phyloP scores from a whole-genome alignment of 2,797 vertebrate genomes.

The Champsocephalus esox region DNA sequence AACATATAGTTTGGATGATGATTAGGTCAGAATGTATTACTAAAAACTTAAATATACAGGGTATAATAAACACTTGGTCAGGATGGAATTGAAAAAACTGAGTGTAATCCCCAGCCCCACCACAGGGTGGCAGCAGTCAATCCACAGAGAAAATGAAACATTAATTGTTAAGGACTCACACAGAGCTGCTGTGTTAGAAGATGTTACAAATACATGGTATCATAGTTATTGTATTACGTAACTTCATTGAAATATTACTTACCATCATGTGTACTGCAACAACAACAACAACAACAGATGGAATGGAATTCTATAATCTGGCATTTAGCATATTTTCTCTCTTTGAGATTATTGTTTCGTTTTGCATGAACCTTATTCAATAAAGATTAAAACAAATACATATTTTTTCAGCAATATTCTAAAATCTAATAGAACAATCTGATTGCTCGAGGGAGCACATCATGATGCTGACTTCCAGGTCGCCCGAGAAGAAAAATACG shows the following conservation, averaged over 20 bases:
- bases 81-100: neutral
- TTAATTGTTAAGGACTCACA: neutral
- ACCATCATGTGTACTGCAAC: neutral
- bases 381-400: too few species aligned
- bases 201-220: neutral
- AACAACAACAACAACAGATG: too few species aligned
- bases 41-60: neutral
- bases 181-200: neutral
- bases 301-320: too few species aligned
- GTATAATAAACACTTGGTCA: neutral
- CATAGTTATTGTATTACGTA: neutral
- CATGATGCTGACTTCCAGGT: too few species aligned
- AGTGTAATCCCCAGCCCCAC: neutral
- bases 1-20: neutral
- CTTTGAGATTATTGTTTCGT: too few species aligned
- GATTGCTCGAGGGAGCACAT: too few species aligned
- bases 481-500: too few species aligned
- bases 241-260: neutral
- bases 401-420: too few species aligned
- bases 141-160: neutral
- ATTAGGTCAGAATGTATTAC: neutral
- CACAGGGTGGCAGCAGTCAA: constrained; percentile 31
- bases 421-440: too few species aligned
- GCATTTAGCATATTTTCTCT: too few species aligned
- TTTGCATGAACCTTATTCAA: too few species aligned